Percentiles rank a stretch among this genome's conserved stretches.
Conservation (phyloP, 2,888 invertebrate genomes). For the Selenia dentaria region DNA sequence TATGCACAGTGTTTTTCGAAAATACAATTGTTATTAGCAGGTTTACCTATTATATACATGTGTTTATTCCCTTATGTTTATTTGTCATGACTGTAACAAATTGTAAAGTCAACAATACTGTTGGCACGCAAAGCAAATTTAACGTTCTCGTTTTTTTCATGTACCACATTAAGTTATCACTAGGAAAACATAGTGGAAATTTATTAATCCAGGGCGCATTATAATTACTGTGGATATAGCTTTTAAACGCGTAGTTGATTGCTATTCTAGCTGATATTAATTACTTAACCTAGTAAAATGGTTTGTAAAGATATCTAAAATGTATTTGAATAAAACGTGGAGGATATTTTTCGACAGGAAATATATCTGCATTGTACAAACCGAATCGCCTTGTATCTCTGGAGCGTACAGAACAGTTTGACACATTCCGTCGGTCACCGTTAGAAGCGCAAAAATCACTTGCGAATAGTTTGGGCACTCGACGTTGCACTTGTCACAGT, state of each 20-base stretch:
- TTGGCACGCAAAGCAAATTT: conserved; percentile 12
- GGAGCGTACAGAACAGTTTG: conserved; percentile 36
- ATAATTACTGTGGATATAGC: no score
- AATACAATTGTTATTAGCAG: no score
- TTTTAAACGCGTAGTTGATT: no score
- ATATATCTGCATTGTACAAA: conserved; percentile 41
- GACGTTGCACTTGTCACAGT: conserved; percentile 18
- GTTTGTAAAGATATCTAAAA: no score
- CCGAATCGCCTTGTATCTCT: conserved; percentile 41
- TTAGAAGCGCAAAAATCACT: conserved; percentile 33
- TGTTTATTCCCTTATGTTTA: not conserved
- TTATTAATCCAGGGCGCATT: not conserved
- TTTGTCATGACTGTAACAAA: conserved; percentile 11
- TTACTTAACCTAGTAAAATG: no score
- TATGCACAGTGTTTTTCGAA: no score
- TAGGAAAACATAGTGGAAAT: not conserved
- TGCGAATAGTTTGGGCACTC: conserved; percentile 21
- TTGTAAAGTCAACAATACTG: conserved; percentile 18
- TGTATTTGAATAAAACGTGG: not conserved
- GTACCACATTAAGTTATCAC: conserved; percentile 1
- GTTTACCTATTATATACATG: not conserved
- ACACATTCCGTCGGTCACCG: conserved; percentile 36
- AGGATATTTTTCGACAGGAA: conserved; percentile 9
- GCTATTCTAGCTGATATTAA: no score
- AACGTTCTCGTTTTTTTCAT: not conserved